Evolutionary conservation across 2,888 invertebrate genomes (phyloP).

Genomic region (Aporophyla lueneburgensis): DNA sequence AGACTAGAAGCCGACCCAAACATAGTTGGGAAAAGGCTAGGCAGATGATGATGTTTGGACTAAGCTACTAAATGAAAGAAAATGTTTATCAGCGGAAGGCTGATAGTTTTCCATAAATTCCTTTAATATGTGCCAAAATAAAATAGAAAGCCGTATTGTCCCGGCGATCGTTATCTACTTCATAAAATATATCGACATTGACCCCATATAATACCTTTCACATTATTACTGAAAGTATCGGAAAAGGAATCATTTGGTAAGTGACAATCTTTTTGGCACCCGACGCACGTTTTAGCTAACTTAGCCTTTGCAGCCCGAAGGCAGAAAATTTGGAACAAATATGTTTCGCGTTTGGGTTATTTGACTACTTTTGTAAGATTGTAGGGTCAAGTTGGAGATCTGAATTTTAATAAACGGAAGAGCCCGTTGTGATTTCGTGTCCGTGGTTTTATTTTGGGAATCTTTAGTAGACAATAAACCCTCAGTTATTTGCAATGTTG

Average conservation of each 20-base stretch:
- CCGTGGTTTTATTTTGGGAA: background rate
- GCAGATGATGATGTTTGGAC: too few species aligned
- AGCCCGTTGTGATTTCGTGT: constrained; percentile 26
- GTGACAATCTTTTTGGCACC: constrained; percentile 34
- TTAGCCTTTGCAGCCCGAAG: constrained; percentile 17
- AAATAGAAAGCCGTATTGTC: background rate
- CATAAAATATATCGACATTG: constrained; percentile 36
- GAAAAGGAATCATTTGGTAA: constrained; percentile 52
- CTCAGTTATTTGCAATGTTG: background rate
- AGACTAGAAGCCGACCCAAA: too few species aligned
- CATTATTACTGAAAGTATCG: constrained; percentile 43
- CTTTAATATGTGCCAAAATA: background rate
- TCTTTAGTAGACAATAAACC: background rate
- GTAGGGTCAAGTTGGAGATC: constrained; percentile 39
- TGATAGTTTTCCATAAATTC: too few species aligned
- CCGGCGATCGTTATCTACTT: background rate
- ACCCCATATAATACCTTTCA: constrained; percentile 39
- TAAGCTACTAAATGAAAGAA: too few species aligned
- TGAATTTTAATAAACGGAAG: constrained; percentile 62
- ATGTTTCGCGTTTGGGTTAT: background rate
- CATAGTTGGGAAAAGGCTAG: too few species aligned
- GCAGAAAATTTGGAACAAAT: constrained; percentile 3
- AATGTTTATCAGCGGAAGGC: too few species aligned
- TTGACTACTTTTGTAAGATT: constrained; percentile 19
- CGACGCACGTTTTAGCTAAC: constrained; percentile 52